phyloP scores from a whole-genome alignment of 2,113 vertebrate species.

The Anolis sagrei region DNA sequence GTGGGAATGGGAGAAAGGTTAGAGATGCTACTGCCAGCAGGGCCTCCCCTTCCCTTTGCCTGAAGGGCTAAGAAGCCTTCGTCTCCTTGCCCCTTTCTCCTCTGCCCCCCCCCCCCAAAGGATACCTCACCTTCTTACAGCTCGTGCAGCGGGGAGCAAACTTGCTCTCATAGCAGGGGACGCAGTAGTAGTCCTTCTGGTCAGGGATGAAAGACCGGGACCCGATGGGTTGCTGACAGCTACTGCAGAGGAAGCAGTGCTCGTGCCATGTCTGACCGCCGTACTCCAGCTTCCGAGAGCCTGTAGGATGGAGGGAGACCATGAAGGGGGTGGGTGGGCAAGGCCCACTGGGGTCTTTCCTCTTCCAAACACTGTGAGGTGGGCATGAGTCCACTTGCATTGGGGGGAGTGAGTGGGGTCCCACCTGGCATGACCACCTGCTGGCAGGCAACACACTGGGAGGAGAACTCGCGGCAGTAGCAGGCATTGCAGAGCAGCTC shows the following conservation, averaged over 20 bases:
- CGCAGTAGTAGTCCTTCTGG: slow-evolving; percentile 96
- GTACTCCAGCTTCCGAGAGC: slow-evolving; percentile 96
- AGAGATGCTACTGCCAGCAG: rapidly evolving
- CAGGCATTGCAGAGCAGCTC: slow-evolving; percentile 96
- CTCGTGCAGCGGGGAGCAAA: slow-evolving; percentile 95
- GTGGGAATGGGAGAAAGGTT: slow-evolving; percentile 41
- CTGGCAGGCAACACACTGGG: slow-evolving; percentile 93
- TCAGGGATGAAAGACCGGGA: slow-evolving; percentile 98
- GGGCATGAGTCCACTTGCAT: too few species aligned
- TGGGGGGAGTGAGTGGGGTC: background rate
- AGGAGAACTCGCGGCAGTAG: slow-evolving; percentile 97
- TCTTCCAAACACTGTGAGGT: too few species aligned
- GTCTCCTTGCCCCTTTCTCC: background rate
- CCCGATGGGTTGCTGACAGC: slow-evolving; percentile 95
- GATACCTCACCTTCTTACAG: slow-evolving; percentile 90
- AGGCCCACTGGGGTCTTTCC: too few species aligned
- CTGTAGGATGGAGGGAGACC: slow-evolving; percentile 69
- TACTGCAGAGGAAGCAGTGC: slow-evolving; percentile 95
- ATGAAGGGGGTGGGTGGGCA: slow-evolving; percentile 29
- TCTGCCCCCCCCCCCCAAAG: background rate
- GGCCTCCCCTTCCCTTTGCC: too few species aligned
- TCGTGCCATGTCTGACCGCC: slow-evolving; percentile 96
- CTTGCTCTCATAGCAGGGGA: slow-evolving; percentile 97
- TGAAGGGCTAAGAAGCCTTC: too few species aligned
- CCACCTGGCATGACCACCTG: slow-evolving; percentile 98